phyloP scores from a whole-genome alignment of 2,888 invertebrate genomes.

The Matsumyia berberina region DNA sequence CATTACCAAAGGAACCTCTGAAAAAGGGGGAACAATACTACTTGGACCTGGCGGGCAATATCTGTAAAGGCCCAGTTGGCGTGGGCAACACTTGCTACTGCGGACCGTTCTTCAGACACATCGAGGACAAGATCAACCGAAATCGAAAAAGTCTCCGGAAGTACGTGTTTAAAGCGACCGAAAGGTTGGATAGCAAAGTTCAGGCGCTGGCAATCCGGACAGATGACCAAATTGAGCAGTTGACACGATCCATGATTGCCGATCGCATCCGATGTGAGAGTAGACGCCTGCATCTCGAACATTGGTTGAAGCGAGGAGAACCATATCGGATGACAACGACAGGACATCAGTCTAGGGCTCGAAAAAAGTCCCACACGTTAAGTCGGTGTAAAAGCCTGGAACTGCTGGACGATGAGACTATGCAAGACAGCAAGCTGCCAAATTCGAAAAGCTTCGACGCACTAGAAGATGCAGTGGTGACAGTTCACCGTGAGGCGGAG shows the following conservation, averaged over 20 bases:
- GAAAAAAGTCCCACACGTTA: conserved; percentile 86
- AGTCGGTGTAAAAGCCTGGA: conserved; percentile 90
- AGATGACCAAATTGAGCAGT: conserved; percentile 89
- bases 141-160: conserved; percentile 87
- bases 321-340: conserved; percentile 87
- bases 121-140: conserved; percentile 92
- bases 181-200: conserved; percentile 91
- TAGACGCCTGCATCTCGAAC: conserved; percentile 88
- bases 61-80: conserved; percentile 97
- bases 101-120: conserved; percentile 94
- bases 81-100: conserved; percentile 97
- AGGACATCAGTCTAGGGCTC: conserved; percentile 84
- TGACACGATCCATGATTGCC: conserved; percentile 85
- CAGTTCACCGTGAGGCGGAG: conserved; percentile 78
- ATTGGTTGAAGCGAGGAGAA: conserved; percentile 88
- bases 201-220: conserved; percentile 91
- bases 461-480: conserved; percentile 79
- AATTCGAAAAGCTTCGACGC: conserved; percentile 86
- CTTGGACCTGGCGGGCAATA: conserved; percentile 96
- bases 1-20: conserved; percentile 93
- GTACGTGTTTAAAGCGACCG: conserved; percentile 90
- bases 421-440: conserved; percentile 78
- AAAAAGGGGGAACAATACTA: conserved; percentile 96
- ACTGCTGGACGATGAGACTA: conserved; percentile 85
- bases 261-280: conserved; percentile 84